phyloP scores from a whole-genome alignment of 2,888 invertebrate species.

The Pyralis farinalis region DNA sequence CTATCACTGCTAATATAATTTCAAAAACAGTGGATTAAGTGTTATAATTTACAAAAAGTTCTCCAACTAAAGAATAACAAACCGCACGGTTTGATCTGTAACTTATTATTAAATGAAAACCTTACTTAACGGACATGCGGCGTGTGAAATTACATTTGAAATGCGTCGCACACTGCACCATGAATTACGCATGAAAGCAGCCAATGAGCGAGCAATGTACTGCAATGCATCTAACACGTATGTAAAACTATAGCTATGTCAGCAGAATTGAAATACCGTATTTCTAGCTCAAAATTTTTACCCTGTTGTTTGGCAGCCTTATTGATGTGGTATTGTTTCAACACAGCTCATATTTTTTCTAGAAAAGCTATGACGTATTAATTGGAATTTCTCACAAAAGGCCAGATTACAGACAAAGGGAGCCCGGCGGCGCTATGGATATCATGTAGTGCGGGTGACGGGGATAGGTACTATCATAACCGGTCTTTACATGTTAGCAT shows the following conservation, averaged over 20 bases:
- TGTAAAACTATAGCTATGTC: neutral
- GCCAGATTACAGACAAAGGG: slow-evolving; percentile 4
- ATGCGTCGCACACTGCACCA: slow-evolving; percentile 55
- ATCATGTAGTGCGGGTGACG: slow-evolving; percentile 4
- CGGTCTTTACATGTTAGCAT: slow-evolving; percentile 1
- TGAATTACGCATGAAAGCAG: slow-evolving; percentile 69
- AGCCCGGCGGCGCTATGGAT: neutral
- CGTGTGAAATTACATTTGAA: slow-evolving; percentile 67
- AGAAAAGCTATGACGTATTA: slow-evolving; percentile 47
- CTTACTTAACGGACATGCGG: slow-evolving; percentile 34
- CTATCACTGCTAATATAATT: no score
- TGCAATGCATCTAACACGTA: slow-evolving; percentile 35
- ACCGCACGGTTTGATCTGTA: slow-evolving; percentile 8
- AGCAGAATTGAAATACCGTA: neutral
- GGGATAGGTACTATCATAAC: slow-evolving; percentile 1
- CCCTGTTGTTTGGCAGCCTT: slow-evolving; percentile 10
- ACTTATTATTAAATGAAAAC: slow-evolving; percentile 21
- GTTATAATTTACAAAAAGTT: no score
- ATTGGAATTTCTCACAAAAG: slow-evolving; percentile 56
- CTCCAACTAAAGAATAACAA: no score
- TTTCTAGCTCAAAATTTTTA: slow-evolving; percentile 5
- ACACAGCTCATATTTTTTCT: slow-evolving; percentile 29
- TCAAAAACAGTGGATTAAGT: no score
- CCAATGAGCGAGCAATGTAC: slow-evolving; percentile 58
- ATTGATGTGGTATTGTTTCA: slow-evolving; percentile 36